These are phyloP conservation scores for Pao palembangensis DNA, from an alignment of 2,113 vertebrate genomes.

Conservation along the genomic window DNA sequence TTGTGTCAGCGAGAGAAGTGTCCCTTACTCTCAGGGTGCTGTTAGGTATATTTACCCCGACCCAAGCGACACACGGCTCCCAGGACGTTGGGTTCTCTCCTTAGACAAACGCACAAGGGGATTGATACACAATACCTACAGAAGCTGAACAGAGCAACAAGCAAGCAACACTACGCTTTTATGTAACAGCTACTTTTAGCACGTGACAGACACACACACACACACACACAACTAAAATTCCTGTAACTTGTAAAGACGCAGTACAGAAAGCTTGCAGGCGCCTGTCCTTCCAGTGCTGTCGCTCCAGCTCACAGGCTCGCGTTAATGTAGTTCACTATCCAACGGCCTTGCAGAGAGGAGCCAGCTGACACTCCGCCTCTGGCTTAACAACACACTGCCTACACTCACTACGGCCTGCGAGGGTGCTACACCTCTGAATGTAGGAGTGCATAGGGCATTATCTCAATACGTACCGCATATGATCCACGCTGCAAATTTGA, in stretches of 20 bases:
- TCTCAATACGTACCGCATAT: neutral
- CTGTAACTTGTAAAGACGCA: neutral
- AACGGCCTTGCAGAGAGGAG: constrained; percentile 58
- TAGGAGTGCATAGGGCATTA: constrained; percentile 8
- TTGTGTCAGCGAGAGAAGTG: constrained; percentile 61
- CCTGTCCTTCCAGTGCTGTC: neutral
- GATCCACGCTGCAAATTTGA: neutral
- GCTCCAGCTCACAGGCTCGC: constrained; percentile 50
- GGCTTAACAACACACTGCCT: constrained; percentile 57
- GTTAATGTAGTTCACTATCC: constrained; percentile 70
- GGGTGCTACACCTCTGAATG: constrained; percentile 19
- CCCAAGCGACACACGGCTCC: constrained; percentile 59
- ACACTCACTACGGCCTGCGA: constrained; percentile 42
- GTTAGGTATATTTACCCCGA: constrained; percentile 67
- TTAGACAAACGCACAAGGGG: constrained; percentile 19
- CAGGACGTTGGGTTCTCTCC: constrained; percentile 41
- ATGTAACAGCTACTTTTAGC: neutral
- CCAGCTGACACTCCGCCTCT: constrained; percentile 63
- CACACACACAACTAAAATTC: neutral
- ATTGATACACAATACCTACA: constrained; percentile 6
- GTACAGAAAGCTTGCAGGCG: too few species aligned
- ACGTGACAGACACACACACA: too few species aligned
- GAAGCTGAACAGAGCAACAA: neutral
- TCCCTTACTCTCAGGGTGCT: constrained; percentile 50
- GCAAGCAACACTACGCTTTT: neutral